Evolutionary conservation across 2,797 vertebrate species (phyloP).

Genomic region (Muscicapa comitata): DNA sequence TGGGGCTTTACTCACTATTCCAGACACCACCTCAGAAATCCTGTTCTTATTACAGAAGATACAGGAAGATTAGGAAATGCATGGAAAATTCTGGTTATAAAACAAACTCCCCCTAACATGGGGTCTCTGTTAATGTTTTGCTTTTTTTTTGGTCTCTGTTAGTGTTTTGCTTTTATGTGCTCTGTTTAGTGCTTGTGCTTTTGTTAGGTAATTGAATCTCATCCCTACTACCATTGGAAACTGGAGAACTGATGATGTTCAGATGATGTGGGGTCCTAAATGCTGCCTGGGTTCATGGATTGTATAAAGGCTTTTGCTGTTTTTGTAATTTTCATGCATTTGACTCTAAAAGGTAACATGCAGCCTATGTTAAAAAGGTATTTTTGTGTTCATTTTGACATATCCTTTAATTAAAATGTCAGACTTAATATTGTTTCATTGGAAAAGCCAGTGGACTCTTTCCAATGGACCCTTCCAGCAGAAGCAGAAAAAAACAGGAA

Average conservation of each 20-base stretch:
- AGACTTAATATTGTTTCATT: not conserved
- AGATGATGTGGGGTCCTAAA: not conserved
- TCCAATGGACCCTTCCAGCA: not conserved
- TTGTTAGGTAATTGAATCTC: not conserved
- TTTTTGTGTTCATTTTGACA: not conserved
- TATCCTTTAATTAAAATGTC: not conserved
- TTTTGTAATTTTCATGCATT: not conserved
- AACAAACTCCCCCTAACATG: not conserved
- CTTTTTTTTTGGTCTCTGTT: not conserved
- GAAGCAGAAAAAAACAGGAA: not conserved
- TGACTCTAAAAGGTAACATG: not conserved
- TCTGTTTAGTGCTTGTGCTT: not conserved
- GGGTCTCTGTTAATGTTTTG: not conserved
- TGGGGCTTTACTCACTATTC: fast-evolving
- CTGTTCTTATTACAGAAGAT: not conserved
- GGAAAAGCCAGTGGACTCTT: not conserved
- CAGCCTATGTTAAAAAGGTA: not conserved
- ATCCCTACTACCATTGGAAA: not conserved
- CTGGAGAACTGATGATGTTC: not conserved
- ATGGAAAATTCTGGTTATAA: not conserved
- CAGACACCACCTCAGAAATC: not conserved
- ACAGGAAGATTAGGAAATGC: not conserved
- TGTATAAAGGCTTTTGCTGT: not conserved
- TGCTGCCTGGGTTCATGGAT: not conserved
- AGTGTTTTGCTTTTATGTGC: not conserved